Evolutionary conservation across 1,140 invertebrate genomes (phyloP).

Genomic region (Pararge aegeria): DNA sequence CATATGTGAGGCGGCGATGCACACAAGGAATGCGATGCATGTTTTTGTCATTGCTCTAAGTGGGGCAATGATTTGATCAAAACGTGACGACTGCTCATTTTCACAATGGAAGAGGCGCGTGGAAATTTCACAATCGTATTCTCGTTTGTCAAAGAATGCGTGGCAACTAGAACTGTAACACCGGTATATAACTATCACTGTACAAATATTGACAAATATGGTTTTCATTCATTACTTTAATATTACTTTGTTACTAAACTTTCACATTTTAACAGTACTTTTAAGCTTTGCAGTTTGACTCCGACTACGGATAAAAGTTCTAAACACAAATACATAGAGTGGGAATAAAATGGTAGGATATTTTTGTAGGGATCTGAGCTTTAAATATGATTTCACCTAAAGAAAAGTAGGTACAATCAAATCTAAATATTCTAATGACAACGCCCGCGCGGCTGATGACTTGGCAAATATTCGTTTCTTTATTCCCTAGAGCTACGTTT

Average conservation of each 20-base stretch:
- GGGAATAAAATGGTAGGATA: no score
- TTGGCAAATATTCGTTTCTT: slow-evolving; percentile 35
- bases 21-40: slow-evolving; percentile 32
- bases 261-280: no score
- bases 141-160: neutral
- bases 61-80: slow-evolving; percentile 32
- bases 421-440: slow-evolving; percentile 8
- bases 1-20: slow-evolving; percentile 21
- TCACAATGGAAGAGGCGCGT: slow-evolving; percentile 10
- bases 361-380: no score
- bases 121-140: slow-evolving; percentile 19
- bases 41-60: slow-evolving; percentile 33
- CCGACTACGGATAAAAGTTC: no score
- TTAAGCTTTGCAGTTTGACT: no score
- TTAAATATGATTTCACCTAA: no score
- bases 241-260: no score
- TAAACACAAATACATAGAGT: no score
- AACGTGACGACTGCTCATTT: slow-evolving; percentile 18
- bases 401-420: neutral
- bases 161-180: neutral
- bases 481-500: slow-evolving; percentile 35
- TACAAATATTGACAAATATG: neutral
- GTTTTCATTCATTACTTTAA: no score
- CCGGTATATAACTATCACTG: neutral
- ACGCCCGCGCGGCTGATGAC: slow-evolving; percentile 24